Conservation (phyloP, 2,888 invertebrate species). For the Lamproptera curius region DNA sequence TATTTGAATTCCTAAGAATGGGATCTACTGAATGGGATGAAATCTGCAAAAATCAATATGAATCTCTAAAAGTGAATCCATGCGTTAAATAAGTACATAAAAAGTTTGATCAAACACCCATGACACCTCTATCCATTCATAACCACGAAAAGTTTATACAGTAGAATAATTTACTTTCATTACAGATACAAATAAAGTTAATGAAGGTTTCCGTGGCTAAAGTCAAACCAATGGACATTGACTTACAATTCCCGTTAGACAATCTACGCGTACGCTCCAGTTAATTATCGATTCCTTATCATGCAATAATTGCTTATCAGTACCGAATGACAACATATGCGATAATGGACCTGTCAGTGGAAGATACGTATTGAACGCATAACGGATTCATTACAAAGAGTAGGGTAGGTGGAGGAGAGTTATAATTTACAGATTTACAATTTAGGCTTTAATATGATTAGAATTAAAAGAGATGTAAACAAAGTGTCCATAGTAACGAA, state of each 20-base stretch:
- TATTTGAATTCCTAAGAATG: too few species aligned
- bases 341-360: constrained; percentile 18
- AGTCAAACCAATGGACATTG: background rate
- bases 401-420: background rate
- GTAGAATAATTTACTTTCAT: too few species aligned
- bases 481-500: background rate
- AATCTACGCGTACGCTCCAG: constrained; percentile 17
- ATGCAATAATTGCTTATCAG: constrained; percentile 21
- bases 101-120: too few species aligned
- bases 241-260: background rate
- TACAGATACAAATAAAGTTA: too few species aligned
- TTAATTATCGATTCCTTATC: constrained; percentile 23
- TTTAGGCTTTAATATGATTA: background rate
- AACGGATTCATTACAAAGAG: constrained; percentile 5
- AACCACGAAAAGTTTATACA: too few species aligned
- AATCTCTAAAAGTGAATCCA: too few species aligned
- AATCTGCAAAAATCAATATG: too few species aligned
- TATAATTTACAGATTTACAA: background rate
- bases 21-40: too few species aligned
- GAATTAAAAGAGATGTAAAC: background rate
- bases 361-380: constrained; percentile 4
- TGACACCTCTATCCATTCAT: too few species aligned
- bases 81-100: too few species aligned
- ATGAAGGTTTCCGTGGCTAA: background rate
- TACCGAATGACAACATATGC: constrained; percentile 17